These are phyloP conservation scores for Australoheros scitulus DNA, from an alignment of 2,113 vertebrate genomes.

Conservation along the genomic window DNA sequence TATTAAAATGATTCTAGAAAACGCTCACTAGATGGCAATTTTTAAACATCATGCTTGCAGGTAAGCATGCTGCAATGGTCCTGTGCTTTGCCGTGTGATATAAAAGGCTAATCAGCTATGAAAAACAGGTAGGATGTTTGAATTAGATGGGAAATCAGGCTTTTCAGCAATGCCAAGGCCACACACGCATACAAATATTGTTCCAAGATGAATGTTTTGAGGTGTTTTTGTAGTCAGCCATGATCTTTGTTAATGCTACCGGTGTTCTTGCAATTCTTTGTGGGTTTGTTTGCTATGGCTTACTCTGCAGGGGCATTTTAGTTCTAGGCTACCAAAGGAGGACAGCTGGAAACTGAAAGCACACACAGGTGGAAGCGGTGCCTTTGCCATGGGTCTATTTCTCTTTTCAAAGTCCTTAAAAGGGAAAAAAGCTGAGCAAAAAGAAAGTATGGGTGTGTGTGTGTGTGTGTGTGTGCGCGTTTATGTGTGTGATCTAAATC, in stretches of 20 bases:
- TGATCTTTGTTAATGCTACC: conserved; percentile 10
- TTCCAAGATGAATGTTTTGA: conserved; percentile 22
- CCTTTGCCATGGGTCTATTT: conserved; percentile 36
- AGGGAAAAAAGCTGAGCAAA: conserved; percentile 60
- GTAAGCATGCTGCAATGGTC: not conserved
- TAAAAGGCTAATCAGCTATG: conserved; percentile 13
- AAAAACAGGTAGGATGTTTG: not conserved
- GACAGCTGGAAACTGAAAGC: conserved; percentile 24
- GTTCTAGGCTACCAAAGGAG: conserved; percentile 38
- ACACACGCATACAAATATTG: conserved; percentile 21
- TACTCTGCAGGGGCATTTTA: conserved; percentile 33
- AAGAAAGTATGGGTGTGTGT: conserved; percentile 21
- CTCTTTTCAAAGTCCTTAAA: conserved; percentile 71
- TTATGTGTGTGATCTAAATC: conserved; percentile 32
- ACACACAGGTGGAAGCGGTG: conserved; percentile 57
- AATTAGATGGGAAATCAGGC: not conserved
- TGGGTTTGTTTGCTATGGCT: conserved; percentile 19
- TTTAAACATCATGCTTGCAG: accelerated
- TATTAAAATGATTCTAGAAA: not conserved
- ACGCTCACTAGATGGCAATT: no score
- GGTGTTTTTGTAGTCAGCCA: conserved; percentile 26
- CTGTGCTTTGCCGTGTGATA: not conserved
- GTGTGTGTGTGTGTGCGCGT: not conserved
- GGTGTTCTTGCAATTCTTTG: conserved; percentile 26
- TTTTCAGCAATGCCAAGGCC: conserved; percentile 14